phyloP scores from a whole-genome alignment of 2,797 vertebrate genomes.

The Darevskia mixta region DNA sequence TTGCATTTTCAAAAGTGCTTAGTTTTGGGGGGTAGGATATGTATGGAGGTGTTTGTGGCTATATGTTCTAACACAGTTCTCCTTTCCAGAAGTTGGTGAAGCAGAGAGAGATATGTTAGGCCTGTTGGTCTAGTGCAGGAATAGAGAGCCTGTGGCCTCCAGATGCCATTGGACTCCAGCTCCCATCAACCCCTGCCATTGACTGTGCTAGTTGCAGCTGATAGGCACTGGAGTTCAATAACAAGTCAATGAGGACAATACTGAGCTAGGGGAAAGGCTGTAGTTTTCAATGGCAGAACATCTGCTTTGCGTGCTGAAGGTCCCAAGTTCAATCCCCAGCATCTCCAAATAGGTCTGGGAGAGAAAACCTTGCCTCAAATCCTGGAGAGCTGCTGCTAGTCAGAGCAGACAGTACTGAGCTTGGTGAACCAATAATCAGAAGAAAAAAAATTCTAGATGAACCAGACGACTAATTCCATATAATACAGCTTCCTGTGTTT shows the following conservation, averaged over 20 bases:
- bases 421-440: neutral
- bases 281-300: neutral
- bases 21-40: rapidly evolving
- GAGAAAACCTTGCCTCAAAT: neutral
- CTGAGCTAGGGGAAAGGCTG: neutral
- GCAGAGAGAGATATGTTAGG: neutral
- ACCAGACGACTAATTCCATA: neutral
- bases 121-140: neutral
- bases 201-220: neutral
- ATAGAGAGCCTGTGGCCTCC: neutral
- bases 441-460: no score
- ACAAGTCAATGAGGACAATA: neutral
- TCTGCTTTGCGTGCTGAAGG: neutral
- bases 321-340: neutral
- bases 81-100: neutral
- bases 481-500: neutral
- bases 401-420: neutral
- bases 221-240: no score
- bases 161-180: neutral
- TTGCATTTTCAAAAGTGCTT: neutral
- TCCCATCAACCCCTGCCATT: neutral
- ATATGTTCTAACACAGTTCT: no score
- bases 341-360: neutral
- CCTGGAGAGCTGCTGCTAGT: neutral
- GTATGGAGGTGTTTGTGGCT: neutral